phyloP scores from a whole-genome alignment of 2,888 invertebrate species.

The Malthinus seriepunctatus region DNA sequence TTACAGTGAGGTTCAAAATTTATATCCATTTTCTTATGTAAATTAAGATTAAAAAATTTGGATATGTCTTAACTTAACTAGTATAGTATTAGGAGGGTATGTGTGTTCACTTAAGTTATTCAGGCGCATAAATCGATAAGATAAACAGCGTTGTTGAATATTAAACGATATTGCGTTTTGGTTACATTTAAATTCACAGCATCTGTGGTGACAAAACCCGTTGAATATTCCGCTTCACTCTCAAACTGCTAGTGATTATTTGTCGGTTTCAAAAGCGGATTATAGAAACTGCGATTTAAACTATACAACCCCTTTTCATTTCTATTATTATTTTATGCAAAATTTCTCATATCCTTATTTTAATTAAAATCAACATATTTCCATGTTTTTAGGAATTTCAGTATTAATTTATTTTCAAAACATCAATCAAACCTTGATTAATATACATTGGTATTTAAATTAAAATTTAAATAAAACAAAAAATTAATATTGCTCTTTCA shows the following conservation, averaged over 20 bases:
- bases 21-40: no score
- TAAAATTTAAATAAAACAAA: no score
- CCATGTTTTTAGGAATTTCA: neutral
- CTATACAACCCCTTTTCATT: neutral
- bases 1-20: no score
- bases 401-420: no score
- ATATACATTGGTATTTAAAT: no score
- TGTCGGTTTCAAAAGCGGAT: constrained; percentile 33
- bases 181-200: constrained; percentile 38
- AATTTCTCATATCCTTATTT: neutral
- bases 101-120: constrained; percentile 14
- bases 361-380: constrained; percentile 5
- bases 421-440: no score
- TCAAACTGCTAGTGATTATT: constrained; percentile 39
- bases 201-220: constrained; percentile 49
- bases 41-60: no score
- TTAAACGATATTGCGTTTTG: constrained; percentile 23
- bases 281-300: constrained; percentile 16
- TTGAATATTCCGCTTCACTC: constrained; percentile 49
- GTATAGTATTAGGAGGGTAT: no score
- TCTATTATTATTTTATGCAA: constrained; percentile 3
- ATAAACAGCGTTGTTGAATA: constrained; percentile 25
- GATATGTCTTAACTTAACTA: no score
- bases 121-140: constrained; percentile 25
- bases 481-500: no score